Percentiles rank a stretch among this genome's conserved stretches.
Conservation (phyloP, 2,113 vertebrate species). For the Cisticola juncidis region DNA sequence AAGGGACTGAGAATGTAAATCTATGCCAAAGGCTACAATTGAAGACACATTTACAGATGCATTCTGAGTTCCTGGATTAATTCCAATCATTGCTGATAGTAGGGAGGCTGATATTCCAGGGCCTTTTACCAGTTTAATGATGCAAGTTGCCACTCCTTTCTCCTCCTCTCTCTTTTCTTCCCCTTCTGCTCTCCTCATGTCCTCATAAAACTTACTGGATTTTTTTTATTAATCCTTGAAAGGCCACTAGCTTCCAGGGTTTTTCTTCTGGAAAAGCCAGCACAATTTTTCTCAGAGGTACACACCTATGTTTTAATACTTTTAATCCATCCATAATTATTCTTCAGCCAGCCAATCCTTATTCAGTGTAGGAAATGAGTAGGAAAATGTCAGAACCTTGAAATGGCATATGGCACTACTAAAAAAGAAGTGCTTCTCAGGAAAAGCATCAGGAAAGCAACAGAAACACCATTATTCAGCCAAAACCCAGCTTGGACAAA, state of each 20-base stretch:
- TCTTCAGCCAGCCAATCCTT: neutral
- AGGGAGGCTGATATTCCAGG: neutral
- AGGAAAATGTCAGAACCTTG: neutral
- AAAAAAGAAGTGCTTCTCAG: neutral
- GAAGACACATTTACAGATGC: conserved; percentile 27
- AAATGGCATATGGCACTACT: neutral
- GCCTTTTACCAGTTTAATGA: neutral
- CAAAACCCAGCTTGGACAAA: neutral
- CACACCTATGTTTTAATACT: neutral
- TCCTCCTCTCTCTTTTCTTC: neutral
- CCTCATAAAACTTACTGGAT: neutral
- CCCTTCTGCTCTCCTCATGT: neutral
- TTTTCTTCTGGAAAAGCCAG: neutral
- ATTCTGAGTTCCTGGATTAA: conserved; percentile 48
- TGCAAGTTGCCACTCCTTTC: neutral
- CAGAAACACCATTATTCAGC: neutral
- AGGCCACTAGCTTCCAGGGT: neutral
- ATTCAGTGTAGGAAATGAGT: neutral
- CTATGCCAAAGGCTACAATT: conserved; percentile 14
- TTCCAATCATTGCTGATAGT: neutral
- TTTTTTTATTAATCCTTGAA: neutral
- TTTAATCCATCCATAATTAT: neutral
- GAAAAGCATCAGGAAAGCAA: neutral
- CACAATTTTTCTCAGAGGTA: neutral
- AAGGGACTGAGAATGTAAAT: conserved; percentile 11